Evolutionary conservation across 2,113 vertebrate genomes (phyloP).

Genomic region (Erythrocebus patas): DNA sequence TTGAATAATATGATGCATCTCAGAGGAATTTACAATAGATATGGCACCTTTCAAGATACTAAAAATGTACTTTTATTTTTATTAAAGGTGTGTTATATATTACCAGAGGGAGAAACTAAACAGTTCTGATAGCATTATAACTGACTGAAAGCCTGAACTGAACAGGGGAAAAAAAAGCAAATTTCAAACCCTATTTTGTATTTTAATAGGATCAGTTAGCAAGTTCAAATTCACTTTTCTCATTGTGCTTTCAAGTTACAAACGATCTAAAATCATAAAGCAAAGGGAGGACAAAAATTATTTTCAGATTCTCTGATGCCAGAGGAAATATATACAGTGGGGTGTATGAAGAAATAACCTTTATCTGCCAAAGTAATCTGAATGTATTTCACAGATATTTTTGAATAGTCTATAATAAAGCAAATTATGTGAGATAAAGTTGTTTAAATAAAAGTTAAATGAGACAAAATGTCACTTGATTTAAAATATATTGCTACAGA

Average conservation of each 20-base stretch:
- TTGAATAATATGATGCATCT: constrained; percentile 16
- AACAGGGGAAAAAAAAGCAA: not conserved
- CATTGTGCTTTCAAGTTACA: constrained; percentile 41
- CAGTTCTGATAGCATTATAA: constrained; percentile 27
- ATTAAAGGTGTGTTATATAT: constrained; percentile 33
- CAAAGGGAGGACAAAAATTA: constrained; percentile 54
- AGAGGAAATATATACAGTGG: constrained; percentile 49
- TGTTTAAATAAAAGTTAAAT: constrained; percentile 75
- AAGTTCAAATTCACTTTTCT: constrained; percentile 51
- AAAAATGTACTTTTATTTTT: constrained; percentile 33
- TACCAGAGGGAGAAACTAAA: constrained; percentile 39
- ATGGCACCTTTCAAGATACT: constrained; percentile 50
- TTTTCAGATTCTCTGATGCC: constrained; percentile 45
- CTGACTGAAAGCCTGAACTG: constrained; percentile 40
- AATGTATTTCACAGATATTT: constrained; percentile 56
- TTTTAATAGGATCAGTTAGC: constrained; percentile 60
- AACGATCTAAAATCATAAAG: constrained; percentile 48
- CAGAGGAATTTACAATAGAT: constrained; percentile 1
- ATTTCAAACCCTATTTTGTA: constrained; percentile 38
- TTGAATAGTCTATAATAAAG: constrained; percentile 36
- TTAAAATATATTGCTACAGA: constrained; percentile 69
- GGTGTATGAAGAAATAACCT: constrained; percentile 45
- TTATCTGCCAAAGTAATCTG: constrained; percentile 62
- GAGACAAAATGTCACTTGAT: constrained; percentile 74
- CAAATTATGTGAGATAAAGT: constrained; percentile 52